These are phyloP conservation scores for Scaptomyza reducta DNA, from an alignment of 2,888 invertebrate species.

Conservation along the genomic window DNA sequence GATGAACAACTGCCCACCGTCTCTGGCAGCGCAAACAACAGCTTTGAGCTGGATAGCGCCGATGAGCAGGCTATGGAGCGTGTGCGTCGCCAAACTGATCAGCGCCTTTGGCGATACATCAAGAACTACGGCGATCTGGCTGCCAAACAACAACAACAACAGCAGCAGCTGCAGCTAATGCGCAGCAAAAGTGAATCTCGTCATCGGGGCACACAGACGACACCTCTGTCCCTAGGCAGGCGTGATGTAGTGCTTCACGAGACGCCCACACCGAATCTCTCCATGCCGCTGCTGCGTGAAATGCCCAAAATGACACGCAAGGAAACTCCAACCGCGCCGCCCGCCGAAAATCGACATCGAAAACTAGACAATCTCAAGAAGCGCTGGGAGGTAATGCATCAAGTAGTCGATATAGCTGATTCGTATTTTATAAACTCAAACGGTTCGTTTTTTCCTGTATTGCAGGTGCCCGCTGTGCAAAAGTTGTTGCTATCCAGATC, in stretches of 20 bases:
- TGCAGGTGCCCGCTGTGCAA: constrained; percentile 87
- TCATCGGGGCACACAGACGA: constrained; percentile 81
- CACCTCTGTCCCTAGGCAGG: constrained; percentile 66
- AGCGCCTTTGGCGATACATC: constrained; percentile 78
- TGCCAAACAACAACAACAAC: constrained; percentile 41
- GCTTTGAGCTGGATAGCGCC: constrained; percentile 65
- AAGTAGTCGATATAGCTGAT: constrained; percentile 8
- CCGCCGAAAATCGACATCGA: constrained; percentile 40
- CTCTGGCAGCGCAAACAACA: constrained; percentile 58
- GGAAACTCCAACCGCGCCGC: constrained; percentile 48
- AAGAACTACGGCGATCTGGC: constrained; percentile 82
- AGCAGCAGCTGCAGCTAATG: constrained; percentile 30
- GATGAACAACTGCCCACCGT: constrained; percentile 64
- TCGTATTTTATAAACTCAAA: neutral
- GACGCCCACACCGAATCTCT: constrained; percentile 84
- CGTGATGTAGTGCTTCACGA: constrained; percentile 79
- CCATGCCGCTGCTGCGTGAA: constrained; percentile 88
- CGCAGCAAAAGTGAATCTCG: constrained; percentile 73
- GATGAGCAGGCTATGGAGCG: constrained; percentile 76
- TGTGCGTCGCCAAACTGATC: constrained; percentile 77
- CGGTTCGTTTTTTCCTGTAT: neutral
- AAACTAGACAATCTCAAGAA: constrained; percentile 83
- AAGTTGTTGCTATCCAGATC: constrained; percentile 78
- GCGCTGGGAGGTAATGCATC: constrained; percentile 85
- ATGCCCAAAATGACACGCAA: constrained; percentile 84